Conservation (phyloP, 2,888 invertebrate species). For the Lasioglossum villosulum region DNA sequence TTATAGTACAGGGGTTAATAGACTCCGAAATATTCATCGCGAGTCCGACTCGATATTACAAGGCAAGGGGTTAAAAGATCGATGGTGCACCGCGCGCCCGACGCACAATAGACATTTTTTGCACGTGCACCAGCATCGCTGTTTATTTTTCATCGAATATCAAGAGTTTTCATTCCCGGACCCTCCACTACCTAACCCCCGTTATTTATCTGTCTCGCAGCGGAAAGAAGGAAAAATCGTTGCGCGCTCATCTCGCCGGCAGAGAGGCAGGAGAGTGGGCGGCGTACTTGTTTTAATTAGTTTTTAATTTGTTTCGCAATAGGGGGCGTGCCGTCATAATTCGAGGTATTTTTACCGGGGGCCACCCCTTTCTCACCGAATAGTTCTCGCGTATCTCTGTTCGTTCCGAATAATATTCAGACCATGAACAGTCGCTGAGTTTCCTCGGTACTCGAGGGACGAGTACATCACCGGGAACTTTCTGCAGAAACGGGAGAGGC, state of each 20-base stretch:
- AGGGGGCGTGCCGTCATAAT: conserved; percentile 78
- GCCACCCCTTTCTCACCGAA: conserved; percentile 54
- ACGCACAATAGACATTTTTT: conserved; percentile 9
- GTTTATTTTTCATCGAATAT: conserved; percentile 12
- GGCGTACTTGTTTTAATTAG: conserved; percentile 79
- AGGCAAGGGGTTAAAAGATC: conserved; percentile 7
- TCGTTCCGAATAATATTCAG: conserved; percentile 66
- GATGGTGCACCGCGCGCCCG: not conserved
- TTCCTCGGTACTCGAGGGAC: conserved; percentile 73
- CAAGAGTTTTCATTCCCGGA: not conserved
- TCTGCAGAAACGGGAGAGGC: conserved; percentile 60
- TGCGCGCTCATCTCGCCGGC: conserved; percentile 29
- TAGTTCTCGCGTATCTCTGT: conserved; percentile 59
- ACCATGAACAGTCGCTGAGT: conserved; percentile 66
- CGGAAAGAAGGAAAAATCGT: conserved; percentile 53
- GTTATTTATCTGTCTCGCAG: conserved; percentile 21
- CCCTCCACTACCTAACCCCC: not conserved
- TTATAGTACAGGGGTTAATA: not conserved
- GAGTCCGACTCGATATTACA: not conserved
- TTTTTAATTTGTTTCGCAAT: conserved; percentile 82
- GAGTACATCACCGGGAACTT: conserved; percentile 79
- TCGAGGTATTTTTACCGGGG: conserved; percentile 74
- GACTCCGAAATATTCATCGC: not conserved
- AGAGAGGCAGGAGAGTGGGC: conserved; percentile 22
- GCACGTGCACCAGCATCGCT: not conserved